Conservation (phyloP, 2,888 invertebrate genomes). For the Brachycybe producta region DNA sequence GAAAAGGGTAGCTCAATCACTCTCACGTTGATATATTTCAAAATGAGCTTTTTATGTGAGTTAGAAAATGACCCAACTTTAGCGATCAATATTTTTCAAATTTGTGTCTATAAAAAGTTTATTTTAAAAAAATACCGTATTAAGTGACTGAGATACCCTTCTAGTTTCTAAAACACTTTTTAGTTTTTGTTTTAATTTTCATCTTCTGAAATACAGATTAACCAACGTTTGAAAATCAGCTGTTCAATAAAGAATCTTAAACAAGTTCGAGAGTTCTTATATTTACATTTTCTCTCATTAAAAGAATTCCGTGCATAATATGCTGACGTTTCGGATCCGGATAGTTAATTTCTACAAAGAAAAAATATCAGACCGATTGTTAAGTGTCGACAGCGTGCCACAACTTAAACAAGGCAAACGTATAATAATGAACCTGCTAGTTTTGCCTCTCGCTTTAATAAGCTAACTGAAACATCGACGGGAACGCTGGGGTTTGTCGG, state of each 20-base stretch:
- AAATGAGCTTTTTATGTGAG: no score
- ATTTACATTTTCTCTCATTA: slow-evolving; percentile 63
- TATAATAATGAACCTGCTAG: slow-evolving; percentile 12
- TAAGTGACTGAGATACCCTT: no score
- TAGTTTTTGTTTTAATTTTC: no score
- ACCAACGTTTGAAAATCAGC: no score
- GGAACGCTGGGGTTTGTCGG: slow-evolving; percentile 75
- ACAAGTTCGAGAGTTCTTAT: slow-evolving; percentile 13
- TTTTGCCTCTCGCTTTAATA: slow-evolving; percentile 29
- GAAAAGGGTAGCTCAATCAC: not conserved
- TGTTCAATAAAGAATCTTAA: no score
- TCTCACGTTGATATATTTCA: no score
- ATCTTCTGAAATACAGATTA: no score
- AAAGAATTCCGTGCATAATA: slow-evolving; percentile 74
- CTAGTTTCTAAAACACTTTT: no score
- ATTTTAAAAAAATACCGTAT: no score
- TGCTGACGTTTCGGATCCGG: slow-evolving; percentile 81
- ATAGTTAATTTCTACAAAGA: slow-evolving; percentile 6
- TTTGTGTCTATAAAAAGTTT: no score
- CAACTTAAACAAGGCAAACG: not conserved
- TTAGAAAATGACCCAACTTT: no score
- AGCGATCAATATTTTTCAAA: no score
- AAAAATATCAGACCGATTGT: not conserved
- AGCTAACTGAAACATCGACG: slow-evolving; percentile 60
- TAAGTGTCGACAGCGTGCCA: not conserved